A percentile compares a stretch with the other conserved stretches of the same genome.
Conservation (phyloP, 30 jellyfish, hydroid and myxozoan species). For the Cassiopea xamachana region DNA sequence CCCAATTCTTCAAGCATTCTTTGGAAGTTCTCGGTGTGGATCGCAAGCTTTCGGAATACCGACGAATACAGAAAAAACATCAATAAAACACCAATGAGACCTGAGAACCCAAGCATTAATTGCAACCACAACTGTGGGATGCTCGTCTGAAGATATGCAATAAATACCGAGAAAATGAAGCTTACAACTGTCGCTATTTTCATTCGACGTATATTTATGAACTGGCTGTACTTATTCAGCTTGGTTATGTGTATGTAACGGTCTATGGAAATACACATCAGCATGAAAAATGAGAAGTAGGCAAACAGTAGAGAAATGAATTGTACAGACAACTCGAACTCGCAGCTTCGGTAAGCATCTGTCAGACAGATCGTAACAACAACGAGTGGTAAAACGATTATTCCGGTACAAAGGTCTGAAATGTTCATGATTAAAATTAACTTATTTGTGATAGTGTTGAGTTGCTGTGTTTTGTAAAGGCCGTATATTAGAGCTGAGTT, state of each 20-base stretch:
- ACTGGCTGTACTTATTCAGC: constrained; percentile 38
- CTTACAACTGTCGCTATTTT: constrained; percentile 20
- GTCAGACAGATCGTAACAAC: not conserved
- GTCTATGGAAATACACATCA: constrained; percentile 25
- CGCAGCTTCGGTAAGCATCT: constrained; percentile 11
- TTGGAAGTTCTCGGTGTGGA: constrained; percentile 5
- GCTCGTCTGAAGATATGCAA: not conserved
- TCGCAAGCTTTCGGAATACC: constrained; percentile 18
- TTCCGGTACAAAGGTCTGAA: constrained; percentile 62
- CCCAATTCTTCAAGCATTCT: not conserved
- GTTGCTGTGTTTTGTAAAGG: constrained; percentile 62
- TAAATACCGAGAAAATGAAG: constrained; percentile 14
- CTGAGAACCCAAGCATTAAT: not conserved
- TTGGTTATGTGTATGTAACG: constrained; percentile 39
- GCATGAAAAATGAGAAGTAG: constrained; percentile 39
- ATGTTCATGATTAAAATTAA: constrained; percentile 40
- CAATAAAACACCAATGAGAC: not conserved
- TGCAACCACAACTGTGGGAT: constrained; percentile 23
- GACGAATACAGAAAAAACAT: constrained; percentile 25
- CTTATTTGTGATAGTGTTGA: constrained; percentile 46
- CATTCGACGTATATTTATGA: constrained; percentile 50
- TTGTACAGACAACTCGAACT: constrained; percentile 15
- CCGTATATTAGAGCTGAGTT: constrained; percentile 35
- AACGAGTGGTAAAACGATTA: constrained; percentile 17
- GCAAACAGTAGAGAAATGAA: constrained; percentile 5